Conservation (phyloP, 1,140 invertebrate genomes). For the Habropoda laboriosa region DNA sequence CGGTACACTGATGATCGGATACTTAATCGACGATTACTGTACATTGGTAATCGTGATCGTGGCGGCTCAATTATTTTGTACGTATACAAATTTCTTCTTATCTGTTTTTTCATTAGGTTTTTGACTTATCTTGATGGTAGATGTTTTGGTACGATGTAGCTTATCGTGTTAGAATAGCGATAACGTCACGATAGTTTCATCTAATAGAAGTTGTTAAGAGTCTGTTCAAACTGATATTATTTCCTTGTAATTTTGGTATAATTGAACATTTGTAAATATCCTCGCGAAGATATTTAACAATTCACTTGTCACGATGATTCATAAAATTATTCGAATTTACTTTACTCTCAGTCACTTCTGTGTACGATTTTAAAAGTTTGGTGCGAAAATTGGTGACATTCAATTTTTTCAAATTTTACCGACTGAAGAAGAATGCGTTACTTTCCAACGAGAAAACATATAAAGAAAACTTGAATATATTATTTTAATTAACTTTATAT, state of each 20-base stretch:
- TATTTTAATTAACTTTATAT: too few relatives aligned
- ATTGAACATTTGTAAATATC: neutral
- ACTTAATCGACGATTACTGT: constrained; percentile 78
- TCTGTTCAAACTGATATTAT: neutral
- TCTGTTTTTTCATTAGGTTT: neutral
- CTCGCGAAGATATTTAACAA: too few relatives aligned
- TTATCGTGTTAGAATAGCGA: neutral
- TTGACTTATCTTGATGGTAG: neutral
- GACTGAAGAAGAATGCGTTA: too few relatives aligned
- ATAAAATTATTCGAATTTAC: too few relatives aligned
- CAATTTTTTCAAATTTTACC: too few relatives aligned
- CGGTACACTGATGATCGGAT: constrained; percentile 75
- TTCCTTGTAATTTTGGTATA: neutral
- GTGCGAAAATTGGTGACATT: too few relatives aligned
- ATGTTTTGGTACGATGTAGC: neutral
- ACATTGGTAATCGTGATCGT: constrained; percentile 71
- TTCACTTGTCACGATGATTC: too few relatives aligned
- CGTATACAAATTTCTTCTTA: constrained; percentile 31
- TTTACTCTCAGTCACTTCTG: too few relatives aligned
- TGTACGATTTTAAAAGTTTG: too few relatives aligned
- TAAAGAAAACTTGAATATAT: too few relatives aligned
- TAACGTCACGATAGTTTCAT: neutral
- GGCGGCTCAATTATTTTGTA: constrained; percentile 72
- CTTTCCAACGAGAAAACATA: too few relatives aligned
- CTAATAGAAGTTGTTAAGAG: neutral